phyloP scores from a whole-genome alignment of 1,140 invertebrate species.

The Drosophila neocordata region DNA sequence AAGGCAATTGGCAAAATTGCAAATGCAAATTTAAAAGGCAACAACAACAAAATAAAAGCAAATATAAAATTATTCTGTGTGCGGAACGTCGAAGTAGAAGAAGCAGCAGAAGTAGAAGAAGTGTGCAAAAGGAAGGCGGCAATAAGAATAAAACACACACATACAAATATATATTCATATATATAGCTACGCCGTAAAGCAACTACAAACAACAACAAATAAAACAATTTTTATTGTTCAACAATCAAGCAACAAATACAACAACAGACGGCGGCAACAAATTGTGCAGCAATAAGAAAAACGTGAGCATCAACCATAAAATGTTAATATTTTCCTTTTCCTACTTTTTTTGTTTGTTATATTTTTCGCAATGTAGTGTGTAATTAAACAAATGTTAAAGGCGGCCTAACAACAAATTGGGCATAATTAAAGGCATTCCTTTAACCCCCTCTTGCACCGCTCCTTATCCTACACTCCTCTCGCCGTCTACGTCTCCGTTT shows the following conservation, averaged over 20 bases:
- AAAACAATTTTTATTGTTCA: constrained; percentile 25
- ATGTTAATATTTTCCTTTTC: neutral
- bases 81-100: constrained; percentile 43
- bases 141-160: constrained; percentile 45
- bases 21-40: constrained; percentile 52
- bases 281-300: constrained; percentile 48
- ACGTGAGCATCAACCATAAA: constrained; percentile 53
- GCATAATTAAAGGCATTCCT: constrained; percentile 57
- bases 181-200: constrained; percentile 3
- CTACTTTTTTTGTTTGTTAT: neutral
- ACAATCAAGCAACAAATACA: constrained; percentile 8
- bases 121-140: constrained; percentile 57
- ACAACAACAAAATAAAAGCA: constrained; percentile 8
- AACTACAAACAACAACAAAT: constrained; percentile 32
- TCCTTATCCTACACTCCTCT: neutral
- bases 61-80: constrained; percentile 33
- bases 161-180: constrained; percentile 30
- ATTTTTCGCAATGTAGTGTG: constrained; percentile 21
- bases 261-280: neutral
- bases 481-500: constrained; percentile 37
- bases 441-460: neutral
- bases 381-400: constrained; percentile 49
- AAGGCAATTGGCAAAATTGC: constrained; percentile 53
- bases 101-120: constrained; percentile 41
- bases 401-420: constrained; percentile 76